phyloP scores from a whole-genome alignment of 2,113 vertebrate species.

The Hirundichthys speculiger region DNA sequence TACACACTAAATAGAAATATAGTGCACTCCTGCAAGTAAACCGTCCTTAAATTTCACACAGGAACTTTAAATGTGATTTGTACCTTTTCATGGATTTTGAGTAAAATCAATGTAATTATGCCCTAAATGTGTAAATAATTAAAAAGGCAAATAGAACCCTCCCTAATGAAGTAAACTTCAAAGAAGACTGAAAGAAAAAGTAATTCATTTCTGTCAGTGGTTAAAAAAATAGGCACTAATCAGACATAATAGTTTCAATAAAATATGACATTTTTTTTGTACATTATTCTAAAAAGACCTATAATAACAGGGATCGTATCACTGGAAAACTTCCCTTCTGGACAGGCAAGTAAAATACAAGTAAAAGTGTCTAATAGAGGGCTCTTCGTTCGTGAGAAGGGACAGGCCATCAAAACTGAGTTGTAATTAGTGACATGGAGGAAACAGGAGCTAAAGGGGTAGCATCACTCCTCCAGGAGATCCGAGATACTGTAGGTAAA shows the following conservation, averaged over 20 bases:
- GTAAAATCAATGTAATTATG: too few species aligned
- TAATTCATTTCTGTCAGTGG: too few species aligned
- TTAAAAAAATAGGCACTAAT: not conserved
- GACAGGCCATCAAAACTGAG: conserved; percentile 19
- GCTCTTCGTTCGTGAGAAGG: conserved; percentile 49
- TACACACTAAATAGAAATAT: too few species aligned
- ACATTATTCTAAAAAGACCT: not conserved
- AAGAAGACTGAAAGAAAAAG: too few species aligned
- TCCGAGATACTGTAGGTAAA: conserved; percentile 36
- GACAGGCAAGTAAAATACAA: conserved; percentile 25
- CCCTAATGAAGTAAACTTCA: too few species aligned
- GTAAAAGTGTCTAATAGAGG: conserved; percentile 47
- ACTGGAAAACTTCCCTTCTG: not conserved
- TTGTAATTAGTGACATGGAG: conserved; percentile 66
- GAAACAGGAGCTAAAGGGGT: conserved; percentile 66
- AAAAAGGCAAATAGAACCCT: too few species aligned
- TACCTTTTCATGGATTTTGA: too few species aligned
- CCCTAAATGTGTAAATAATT: too few species aligned
- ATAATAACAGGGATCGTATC: not conserved
- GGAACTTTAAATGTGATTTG: too few species aligned
- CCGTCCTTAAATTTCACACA: too few species aligned
- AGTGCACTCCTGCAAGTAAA: too few species aligned
- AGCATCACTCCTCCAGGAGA: conserved; percentile 33
- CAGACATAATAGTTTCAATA: not conserved
- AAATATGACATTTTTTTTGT: not conserved